Base-by-base conservation (phyloP, 2,113 vertebrate genomes). In the Elachura formosa region DNA sequence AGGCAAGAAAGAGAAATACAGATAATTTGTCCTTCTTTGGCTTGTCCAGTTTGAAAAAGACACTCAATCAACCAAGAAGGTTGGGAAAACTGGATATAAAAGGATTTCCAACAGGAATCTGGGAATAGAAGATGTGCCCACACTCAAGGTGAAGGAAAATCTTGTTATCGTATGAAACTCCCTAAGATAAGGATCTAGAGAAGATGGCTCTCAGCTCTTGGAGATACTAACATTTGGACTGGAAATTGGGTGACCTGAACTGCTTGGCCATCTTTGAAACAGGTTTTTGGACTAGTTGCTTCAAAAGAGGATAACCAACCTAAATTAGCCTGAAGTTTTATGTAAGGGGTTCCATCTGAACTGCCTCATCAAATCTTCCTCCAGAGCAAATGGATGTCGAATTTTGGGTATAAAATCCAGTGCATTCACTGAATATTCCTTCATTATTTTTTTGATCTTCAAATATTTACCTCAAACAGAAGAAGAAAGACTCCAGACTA, bases 401-500 rank as follows among this genome's bases (percentile, higher is more conserved):
- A 51, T 51, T 84, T 68, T 33, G 9, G 7, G 11, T 5, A 18
- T 23, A 46, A 84, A 75, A 63, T 41, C 9, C 26, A 68, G 9
- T 11, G 33, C 6, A 16, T 90, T 34, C 14, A 36, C 6, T 48
- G 51, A 61, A 40, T 4, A 77, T 9, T 11, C 5, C 24, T 89
- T 5, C 2, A 2, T 12, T 48, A 2, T 12, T 48, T 52, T n/a
- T 6, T 5, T 3, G 5, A 11, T 51, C 8, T 55, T 16, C 9
- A 54, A 22, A 9, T 3, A 5, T 64, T 83, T 51, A 20, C 9
- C 23, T 55, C 26, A 34, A 76, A 38, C 6, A 73, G 21, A 64
- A 46, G 20, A 68, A 73, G 26, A 61, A 84, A 38, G 3, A 3
- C 6, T 43, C 14, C 18, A n/a, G 11, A 41, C 21, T 5, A 84